These are phyloP conservation scores for Drosophila tani DNA, from an alignment of 1,140 invertebrate genomes.

Conservation along the genomic window DNA sequence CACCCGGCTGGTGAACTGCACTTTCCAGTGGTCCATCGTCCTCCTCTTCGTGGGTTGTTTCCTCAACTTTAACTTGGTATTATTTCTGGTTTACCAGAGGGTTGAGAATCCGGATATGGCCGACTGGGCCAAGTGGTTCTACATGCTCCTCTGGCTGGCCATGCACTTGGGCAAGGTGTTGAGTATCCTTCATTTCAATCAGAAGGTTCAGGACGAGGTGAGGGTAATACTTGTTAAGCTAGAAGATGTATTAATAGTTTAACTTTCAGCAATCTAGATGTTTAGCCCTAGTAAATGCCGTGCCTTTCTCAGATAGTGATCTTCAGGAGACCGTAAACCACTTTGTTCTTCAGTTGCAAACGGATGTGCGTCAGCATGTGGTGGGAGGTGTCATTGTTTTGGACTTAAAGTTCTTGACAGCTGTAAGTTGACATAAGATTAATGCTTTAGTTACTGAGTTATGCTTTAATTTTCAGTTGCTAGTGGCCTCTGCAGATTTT, in stretches of 20 bases:
- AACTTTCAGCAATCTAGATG: constrained; percentile 51
- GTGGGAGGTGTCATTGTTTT: constrained; percentile 53
- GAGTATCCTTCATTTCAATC: constrained; percentile 63
- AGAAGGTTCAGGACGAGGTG: constrained; percentile 48
- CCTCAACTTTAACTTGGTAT: constrained; percentile 64
- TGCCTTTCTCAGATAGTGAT: constrained; percentile 2
- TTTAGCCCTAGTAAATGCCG: constrained; percentile 24
- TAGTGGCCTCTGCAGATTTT: constrained; percentile 61
- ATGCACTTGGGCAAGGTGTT: constrained; percentile 72
- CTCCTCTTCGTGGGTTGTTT: constrained; percentile 71
- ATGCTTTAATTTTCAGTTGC: constrained; percentile 39
- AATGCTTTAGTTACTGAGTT: neutral
- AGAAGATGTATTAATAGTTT: neutral
- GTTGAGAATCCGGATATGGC: constrained; percentile 27
- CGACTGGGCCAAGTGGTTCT: constrained; percentile 32
- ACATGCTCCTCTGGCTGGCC: constrained; percentile 55
- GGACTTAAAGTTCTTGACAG: constrained; percentile 57
- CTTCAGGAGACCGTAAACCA: constrained; percentile 58
- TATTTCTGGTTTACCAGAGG: constrained; percentile 69
- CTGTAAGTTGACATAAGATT: constrained; percentile 17
- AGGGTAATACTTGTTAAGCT: neutral
- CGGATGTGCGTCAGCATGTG: constrained; percentile 45
- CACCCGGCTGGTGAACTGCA: constrained; percentile 52
- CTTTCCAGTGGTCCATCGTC: constrained; percentile 56
- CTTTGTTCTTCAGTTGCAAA: constrained; percentile 48